Evolutionary conservation across 2,888 invertebrate species (phyloP).

Genomic region (Argyra leucocephala): DNA sequence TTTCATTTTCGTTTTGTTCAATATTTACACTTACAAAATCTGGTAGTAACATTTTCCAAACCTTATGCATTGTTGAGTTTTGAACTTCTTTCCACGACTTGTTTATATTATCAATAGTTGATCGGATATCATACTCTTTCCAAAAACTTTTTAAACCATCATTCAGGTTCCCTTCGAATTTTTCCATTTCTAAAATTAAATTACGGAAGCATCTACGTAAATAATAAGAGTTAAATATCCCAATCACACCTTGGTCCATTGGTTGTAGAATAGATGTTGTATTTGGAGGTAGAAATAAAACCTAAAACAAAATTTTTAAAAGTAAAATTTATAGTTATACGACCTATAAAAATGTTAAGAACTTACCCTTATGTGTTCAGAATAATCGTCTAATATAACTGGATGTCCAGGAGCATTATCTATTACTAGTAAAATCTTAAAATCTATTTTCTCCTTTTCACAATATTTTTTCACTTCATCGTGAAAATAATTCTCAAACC

Average conservation of each 20-base stretch:
- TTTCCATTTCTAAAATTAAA: not conserved
- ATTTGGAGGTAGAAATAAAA: slow-evolving; percentile 6
- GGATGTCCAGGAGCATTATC: no score
- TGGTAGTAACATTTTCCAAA: no score
- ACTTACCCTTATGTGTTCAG: slow-evolving; percentile 6
- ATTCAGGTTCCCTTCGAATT: not conserved
- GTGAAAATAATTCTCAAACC: slow-evolving; percentile 25
- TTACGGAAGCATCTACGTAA: slow-evolving; percentile 8
- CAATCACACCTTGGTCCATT: slow-evolving; percentile 9
- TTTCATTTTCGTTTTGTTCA: no score
- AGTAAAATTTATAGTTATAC: no score
- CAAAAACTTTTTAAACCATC: no score
- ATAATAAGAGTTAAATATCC: slow-evolving; percentile 7
- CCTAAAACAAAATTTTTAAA: slow-evolving; percentile 7
- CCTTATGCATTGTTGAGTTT: no score
- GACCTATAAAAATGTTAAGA: no score
- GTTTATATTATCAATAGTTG: no score
- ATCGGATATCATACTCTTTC: no score
- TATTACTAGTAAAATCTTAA: slow-evolving; percentile 9
- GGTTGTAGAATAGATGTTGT: slow-evolving; percentile 1
- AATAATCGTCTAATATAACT: slow-evolving; percentile 14
- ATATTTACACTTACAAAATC: no score
- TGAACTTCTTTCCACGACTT: no score
- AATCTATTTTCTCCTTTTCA: slow-evolving; percentile 12
- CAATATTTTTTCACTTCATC: slow-evolving; percentile 22